Evolutionary conservation across 2,888 invertebrate species (phyloP).

Genomic region (Epinotia demarniana): DNA sequence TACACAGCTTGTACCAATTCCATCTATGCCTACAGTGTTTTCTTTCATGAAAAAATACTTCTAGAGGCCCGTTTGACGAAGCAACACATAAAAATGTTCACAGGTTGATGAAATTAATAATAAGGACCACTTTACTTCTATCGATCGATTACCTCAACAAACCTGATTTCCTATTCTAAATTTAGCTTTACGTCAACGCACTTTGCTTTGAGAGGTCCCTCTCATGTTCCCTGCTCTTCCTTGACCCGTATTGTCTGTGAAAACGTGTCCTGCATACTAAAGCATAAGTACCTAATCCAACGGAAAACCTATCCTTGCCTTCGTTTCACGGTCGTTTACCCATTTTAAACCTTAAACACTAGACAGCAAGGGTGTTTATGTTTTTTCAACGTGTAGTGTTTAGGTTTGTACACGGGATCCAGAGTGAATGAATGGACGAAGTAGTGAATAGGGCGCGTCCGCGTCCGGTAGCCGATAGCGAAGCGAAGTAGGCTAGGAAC

Average conservation of each 20-base stretch:
- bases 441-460: conserved; percentile 38
- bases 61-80: not conserved
- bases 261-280: conserved; percentile 41
- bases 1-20: not conserved
- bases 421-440: conserved; percentile 29
- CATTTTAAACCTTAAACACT: conserved; percentile 3
- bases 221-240: conserved; percentile 30
- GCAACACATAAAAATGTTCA: not conserved
- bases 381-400: not conserved
- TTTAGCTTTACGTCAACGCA: conserved; percentile 11
- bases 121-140: too few relatives aligned
- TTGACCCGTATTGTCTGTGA: conserved; percentile 37
- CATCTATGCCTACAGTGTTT: not conserved
- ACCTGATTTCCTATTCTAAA: conserved; percentile 20
- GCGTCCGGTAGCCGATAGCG: conserved; percentile 30
- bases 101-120: too few relatives aligned
- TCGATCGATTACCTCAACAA: not conserved
- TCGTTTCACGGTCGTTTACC: not conserved
- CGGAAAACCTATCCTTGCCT: not conserved
- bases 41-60: not conserved
- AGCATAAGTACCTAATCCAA: conserved; percentile 15
- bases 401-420: conserved; percentile 20
- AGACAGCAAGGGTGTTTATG: not conserved
- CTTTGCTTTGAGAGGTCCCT: conserved; percentile 15
- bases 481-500: too few relatives aligned